Base-by-base conservation (phyloP, 92 coral and sea anemone species). In the Porites divaricata region DNA sequence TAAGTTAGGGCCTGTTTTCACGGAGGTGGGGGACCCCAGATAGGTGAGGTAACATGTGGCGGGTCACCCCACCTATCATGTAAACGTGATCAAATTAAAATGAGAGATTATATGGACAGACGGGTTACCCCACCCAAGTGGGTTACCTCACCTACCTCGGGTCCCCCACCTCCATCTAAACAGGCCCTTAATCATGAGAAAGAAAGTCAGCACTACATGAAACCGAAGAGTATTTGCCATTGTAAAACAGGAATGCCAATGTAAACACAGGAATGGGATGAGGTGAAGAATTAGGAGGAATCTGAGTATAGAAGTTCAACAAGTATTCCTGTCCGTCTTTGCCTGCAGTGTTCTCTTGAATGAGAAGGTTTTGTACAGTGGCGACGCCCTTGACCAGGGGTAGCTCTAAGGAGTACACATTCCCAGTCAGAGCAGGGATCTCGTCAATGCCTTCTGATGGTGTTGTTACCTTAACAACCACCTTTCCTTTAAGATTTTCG, bases 241-340 rank as follows among this genome's bases (percentile, higher is more conserved):
- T 96, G 56, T 96, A 94, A 49, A 96, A 96, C 52, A 96, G 86
- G 63, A 96, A 96, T 41, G 99, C 95, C 81, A 96, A 76, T 1
- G 94, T 92, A 69, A 92, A 96, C 11, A 96, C 93, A 1, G 99
- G 99, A 12, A 96, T 89, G 13, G 94, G 93, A 72, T 96, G 96
- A 22, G 94, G 95, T 20, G 96, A 89, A 1, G 98, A 93, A 62
- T 82, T 88, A 9, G 89, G 77, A 12, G 95, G 91, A 23, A 96
- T 79, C 67, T 89, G 83, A 21, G 89, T 95, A 24, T 92, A 91
- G 67, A 96, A 96, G 90, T 92, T 94, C 12, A 96, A 89, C 12
- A 92, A 78, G 80, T 96, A 96, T 24, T 96, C 98, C 78, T 96
- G 99, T 8, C 99, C 98, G 77, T 95, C 98, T 66, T 96, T 94